Evolutionary conservation across 2,113 vertebrate species (phyloP).

Genomic region (Atrichornis clamosus): DNA sequence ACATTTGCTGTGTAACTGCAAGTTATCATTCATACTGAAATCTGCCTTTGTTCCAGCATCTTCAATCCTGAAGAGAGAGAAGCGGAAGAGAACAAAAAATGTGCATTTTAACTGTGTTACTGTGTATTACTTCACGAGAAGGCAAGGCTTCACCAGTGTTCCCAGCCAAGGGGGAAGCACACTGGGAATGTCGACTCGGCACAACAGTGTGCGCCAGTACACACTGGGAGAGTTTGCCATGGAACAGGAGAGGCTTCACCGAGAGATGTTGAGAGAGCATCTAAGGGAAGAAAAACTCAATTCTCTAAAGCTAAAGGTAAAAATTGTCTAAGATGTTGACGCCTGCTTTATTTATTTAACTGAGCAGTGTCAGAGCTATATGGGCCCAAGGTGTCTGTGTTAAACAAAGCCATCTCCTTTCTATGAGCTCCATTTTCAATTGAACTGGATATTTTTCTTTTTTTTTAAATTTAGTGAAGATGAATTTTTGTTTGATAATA

Average conservation of each 20-base stretch:
- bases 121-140: constrained; percentile 94
- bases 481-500: not conserved
- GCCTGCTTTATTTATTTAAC: not conserved
- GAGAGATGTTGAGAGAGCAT: constrained; percentile 93
- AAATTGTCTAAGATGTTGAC: not conserved
- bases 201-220: constrained; percentile 93
- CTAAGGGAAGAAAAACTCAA: constrained; percentile 96
- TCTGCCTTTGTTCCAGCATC: constrained; percentile 77
- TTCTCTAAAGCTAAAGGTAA: constrained; percentile 91
- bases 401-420: not conserved
- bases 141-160: constrained; percentile 98
- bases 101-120: constrained; percentile 98
- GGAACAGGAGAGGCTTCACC: constrained; percentile 93
- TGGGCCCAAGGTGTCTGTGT: not conserved
- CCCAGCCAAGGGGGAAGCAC: constrained; percentile 98
- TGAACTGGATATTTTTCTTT: not conserved
- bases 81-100: constrained; percentile 89
- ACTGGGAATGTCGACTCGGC: constrained; percentile 94
- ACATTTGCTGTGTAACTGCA: not conserved
- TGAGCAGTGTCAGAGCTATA: not conserved
- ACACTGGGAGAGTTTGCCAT: constrained; percentile 92
- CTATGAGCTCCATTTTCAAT: not conserved
- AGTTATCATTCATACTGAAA: not conserved
- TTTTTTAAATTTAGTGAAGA: not conserved
- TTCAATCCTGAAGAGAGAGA: constrained; percentile 95